Evolutionary conservation across 2,888 invertebrate genomes (phyloP), one percentile per base, ranked within the genome.

Genomic region (Mythimna ferrago): DNA sequence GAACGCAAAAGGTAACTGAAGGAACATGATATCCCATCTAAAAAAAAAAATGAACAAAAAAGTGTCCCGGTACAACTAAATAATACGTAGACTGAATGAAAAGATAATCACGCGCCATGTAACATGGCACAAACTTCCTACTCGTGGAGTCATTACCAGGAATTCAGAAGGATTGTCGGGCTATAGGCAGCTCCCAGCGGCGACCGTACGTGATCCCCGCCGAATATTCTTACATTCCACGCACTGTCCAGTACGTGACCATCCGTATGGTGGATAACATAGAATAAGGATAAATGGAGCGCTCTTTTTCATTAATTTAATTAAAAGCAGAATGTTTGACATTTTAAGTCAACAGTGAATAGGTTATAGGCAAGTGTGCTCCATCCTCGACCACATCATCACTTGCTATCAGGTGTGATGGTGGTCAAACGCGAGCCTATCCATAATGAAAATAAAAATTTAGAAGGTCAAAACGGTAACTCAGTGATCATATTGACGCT

Each of bases 191-290:
- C 19, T 80, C 79, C 81, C 86, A 73, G 73, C 60, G 82, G 70
- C 71, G 44, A 5, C 6, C 26, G 75, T 64, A 86, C 87, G 86
- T 86, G 87, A 80, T 73, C 32, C 63, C 54, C 11, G 60, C 69
- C n/a, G 69, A 83, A 79, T 66, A 76, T 76, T 78, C 76, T 51
- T 58, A 65, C 48, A 67, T 69, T 69, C 72, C 76, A 78, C 77
- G 76, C 73, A 71, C 68, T 80, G 81, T 60, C 67, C 72, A 44
- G 44, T 68, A 87, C 85, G 85, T 85, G 85, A 85, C 72, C 62
- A 68, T 66, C 73, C 53, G 54, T 70, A n/a, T 76, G 54, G 32
- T 7, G 51, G 32, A 69, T 32, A n/a, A 60, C 48, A 60, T n/a
- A 11, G 80, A 72, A 16, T 26, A 51, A 9, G 10, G 66, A 16